phyloP scores from a whole-genome alignment of 2,888 invertebrate species.

The Acrobasis repandana region DNA sequence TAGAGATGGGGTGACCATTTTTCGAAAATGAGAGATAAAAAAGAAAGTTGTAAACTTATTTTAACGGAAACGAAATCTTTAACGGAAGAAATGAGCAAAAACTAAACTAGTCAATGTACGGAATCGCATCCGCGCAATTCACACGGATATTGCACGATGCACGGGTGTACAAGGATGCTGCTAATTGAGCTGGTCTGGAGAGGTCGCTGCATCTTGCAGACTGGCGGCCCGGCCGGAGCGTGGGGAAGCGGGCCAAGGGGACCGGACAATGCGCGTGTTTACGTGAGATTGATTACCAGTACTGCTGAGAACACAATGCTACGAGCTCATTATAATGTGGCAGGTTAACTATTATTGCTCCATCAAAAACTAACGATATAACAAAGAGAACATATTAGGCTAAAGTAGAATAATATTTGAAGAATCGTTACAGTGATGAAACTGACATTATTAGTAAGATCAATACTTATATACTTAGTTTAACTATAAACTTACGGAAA shows the following conservation, averaged over 20 bases:
- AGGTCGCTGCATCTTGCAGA: background rate
- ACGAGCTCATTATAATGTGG: background rate
- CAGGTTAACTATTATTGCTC: background rate
- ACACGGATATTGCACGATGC: background rate
- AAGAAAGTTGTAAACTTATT: too few relatives aligned
- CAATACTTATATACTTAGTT: too few relatives aligned
- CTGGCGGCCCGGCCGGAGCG: too few relatives aligned
- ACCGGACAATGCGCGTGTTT: conserved; percentile 23
- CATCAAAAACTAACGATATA: conserved; percentile 1
- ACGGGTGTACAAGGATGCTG: conserved; percentile 1
- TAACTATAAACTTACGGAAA: too few relatives aligned
- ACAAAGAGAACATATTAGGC: background rate
- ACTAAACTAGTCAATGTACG: background rate
- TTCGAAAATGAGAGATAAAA: too few relatives aligned
- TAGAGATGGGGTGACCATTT: too few relatives aligned
- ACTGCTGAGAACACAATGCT: background rate
- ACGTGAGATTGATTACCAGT: conserved; percentile 9
- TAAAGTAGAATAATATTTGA: too few relatives aligned
- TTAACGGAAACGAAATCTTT: too few relatives aligned
- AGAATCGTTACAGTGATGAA: too few relatives aligned
- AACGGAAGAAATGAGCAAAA: background rate
- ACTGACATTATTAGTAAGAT: too few relatives aligned
- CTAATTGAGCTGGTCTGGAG: background rate
- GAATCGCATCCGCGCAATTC: background rate
- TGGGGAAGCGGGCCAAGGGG: conserved; percentile 17